Conservation (phyloP, 2,797 vertebrate species). For the Cyclopterus lumpus region DNA sequence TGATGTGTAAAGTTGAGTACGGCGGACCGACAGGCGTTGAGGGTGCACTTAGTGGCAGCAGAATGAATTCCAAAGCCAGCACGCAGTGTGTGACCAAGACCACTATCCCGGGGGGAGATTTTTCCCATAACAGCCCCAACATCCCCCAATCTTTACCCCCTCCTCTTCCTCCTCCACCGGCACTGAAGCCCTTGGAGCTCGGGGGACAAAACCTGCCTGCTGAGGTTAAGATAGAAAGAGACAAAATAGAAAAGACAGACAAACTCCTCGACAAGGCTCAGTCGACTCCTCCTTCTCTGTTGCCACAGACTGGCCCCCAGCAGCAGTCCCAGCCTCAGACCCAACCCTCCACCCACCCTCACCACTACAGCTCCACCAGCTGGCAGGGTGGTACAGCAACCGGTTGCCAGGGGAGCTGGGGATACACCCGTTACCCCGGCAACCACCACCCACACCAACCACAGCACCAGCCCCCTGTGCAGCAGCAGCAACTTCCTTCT, state of each 20-base stretch:
- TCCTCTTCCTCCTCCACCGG: constrained; percentile 86
- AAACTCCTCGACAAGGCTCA: constrained; percentile 81
- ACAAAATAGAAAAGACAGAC: constrained; percentile 84
- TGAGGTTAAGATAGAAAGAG: constrained; percentile 84
- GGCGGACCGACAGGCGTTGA: constrained; percentile 67
- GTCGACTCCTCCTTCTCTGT: constrained; percentile 81
- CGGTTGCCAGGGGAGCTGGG: constrained; percentile 85
- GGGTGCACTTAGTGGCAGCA: constrained; percentile 69
- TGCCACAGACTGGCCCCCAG: constrained; percentile 82
- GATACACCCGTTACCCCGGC: constrained; percentile 85
- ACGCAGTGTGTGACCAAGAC: constrained; percentile 82
- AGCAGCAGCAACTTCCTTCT: constrained; percentile 87
- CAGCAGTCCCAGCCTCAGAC: constrained; percentile 81
- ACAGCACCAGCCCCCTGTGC: constrained; percentile 85
- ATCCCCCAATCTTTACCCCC: constrained; percentile 76
- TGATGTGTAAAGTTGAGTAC: constrained; percentile 84
- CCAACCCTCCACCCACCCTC: constrained; percentile 84
- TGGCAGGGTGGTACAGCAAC: constrained; percentile 84
- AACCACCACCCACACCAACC: constrained; percentile 83
- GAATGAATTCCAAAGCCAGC: constrained; percentile 82
- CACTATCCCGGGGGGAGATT: constrained; percentile 79
- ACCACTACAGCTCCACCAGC: constrained; percentile 90
- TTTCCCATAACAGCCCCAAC: constrained; percentile 80
- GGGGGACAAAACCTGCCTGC: constrained; percentile 78
- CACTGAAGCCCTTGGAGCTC: constrained; percentile 84